Percentiles rank a stretch among this genome's conserved stretches.
These are phyloP conservation scores for Epicampocera succincta DNA, from an alignment of 2,888 invertebrate genomes.

Conservation along the genomic window DNA sequence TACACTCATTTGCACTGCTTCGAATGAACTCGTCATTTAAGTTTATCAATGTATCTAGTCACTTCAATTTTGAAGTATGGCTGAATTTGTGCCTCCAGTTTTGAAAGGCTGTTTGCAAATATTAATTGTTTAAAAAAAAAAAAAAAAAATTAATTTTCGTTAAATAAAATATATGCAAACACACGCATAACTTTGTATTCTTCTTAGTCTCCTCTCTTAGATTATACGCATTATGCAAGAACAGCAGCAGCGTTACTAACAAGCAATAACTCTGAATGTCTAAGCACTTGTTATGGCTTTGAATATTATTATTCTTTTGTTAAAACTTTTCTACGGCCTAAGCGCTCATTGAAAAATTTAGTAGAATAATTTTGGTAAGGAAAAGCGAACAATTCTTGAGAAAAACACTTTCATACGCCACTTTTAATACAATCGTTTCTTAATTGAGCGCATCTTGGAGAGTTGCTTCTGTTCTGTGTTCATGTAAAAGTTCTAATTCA, in stretches of 20 bases:
- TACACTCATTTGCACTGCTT: conserved; percentile 48
- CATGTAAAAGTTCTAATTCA: not conserved
- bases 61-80: conserved; percentile 50
- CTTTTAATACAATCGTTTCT: no score
- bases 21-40: conserved; percentile 38
- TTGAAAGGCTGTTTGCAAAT: conserved; percentile 56
- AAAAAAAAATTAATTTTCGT: conserved; percentile 6
- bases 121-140: conserved; percentile 45
- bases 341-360: conserved; percentile 26
- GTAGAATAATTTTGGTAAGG: not conserved
- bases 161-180: conserved; percentile 39
- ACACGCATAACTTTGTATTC: conserved; percentile 61
- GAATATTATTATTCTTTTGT: conserved; percentile 25
- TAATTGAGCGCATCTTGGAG: no score
- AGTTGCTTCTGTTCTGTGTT: no score
- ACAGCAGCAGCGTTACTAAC: conserved; percentile 24
- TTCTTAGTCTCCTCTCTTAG: conserved; percentile 33
- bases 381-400: not conserved
- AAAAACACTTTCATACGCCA: no score
- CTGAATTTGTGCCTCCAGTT: conserved; percentile 30
- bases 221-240: conserved; percentile 59
- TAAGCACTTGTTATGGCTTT: conserved; percentile 44
- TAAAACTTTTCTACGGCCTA: not conserved
- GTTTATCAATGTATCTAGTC: conserved; percentile 48
- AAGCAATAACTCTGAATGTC: conserved; percentile 1